Percentiles rank a stretch among this genome's conserved stretches.
Conservation (phyloP, 2,888 invertebrate species). For the Auanema freiburgensis region DNA sequence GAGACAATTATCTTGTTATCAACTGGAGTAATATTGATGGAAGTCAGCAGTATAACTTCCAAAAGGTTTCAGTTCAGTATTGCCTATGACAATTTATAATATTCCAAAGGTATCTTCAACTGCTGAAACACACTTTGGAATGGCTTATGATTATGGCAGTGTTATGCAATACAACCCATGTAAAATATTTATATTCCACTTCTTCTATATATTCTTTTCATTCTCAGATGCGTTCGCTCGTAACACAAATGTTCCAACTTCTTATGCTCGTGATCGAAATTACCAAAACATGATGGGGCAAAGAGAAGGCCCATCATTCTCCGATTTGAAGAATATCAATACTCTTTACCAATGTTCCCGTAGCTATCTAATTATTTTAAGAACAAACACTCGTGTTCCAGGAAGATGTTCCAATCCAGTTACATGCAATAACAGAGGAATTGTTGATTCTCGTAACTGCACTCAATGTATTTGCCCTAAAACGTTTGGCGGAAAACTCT, state of each 20-base stretch:
- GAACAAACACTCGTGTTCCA: constrained; percentile 1
- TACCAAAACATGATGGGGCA: constrained; percentile 40
- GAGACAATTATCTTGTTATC: constrained; percentile 30
- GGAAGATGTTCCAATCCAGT: background rate
- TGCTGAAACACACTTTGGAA: constrained; percentile 21
- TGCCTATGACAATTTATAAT: constrained; percentile 22
- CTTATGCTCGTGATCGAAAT: constrained; percentile 24
- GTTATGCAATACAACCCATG: constrained; percentile 44
- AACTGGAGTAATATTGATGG: constrained; percentile 31
- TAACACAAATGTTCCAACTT: constrained; percentile 23
- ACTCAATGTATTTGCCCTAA: constrained; percentile 13
- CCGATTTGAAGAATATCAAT: constrained; percentile 36
- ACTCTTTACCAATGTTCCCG: constrained; percentile 27
- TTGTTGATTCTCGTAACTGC: constrained; percentile 17
- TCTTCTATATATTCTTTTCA: too few species aligned
- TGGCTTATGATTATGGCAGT: constrained; percentile 41
- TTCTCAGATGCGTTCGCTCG: constrained; percentile 40
- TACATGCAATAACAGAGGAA: constrained; percentile 16
- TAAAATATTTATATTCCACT: too few species aligned
- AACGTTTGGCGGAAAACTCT: constrained; percentile 9
- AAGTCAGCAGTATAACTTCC: too few species aligned
- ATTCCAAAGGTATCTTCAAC: constrained; percentile 28
- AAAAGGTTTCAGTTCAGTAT: too few species aligned
- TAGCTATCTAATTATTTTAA: too few species aligned
- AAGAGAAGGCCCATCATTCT: constrained; percentile 34